phyloP scores from a whole-genome alignment of 2,113 vertebrate genomes.

The Orientallactaga bullata region DNA sequence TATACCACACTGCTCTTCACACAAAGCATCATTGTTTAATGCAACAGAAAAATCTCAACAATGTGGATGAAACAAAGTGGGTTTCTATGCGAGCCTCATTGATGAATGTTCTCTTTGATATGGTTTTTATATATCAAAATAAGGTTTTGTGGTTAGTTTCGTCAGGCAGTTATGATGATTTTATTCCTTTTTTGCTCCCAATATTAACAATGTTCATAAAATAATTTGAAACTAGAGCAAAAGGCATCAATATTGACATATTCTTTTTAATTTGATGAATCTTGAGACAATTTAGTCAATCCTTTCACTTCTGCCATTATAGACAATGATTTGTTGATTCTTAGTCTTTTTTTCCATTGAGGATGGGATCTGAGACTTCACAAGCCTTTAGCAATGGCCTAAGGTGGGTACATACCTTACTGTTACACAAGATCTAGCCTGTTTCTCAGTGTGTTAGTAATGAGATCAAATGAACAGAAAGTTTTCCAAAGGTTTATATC shows the following conservation, averaged over 20 bases:
- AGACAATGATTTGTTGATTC: conserved; percentile 34
- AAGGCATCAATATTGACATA: not conserved
- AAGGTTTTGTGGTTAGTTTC: conserved; percentile 3
- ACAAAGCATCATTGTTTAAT: conserved; percentile 69
- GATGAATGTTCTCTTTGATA: conserved; percentile 59
- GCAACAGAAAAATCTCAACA: conserved; percentile 71
- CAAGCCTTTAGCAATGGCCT: not conserved
- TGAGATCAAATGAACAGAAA: not conserved
- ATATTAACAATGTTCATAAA: conserved; percentile 39
- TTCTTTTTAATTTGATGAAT: conserved; percentile 47
- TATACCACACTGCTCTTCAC: not conserved
- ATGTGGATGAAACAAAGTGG: conserved; percentile 67
- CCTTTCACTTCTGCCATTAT: not conserved
- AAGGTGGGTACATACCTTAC: not conserved
- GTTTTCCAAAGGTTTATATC: not conserved
- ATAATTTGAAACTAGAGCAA: not conserved
- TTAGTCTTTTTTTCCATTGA: conserved; percentile 9
- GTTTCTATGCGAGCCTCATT: conserved; percentile 60
- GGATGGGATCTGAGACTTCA: not conserved
- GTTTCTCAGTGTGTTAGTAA: conserved; percentile 29
- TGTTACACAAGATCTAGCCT: not conserved
- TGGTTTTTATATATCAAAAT: conserved; percentile 42
- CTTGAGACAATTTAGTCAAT: not conserved
- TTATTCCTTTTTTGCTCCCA: not conserved
- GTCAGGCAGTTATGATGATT: conserved; percentile 19